Evolutionary conservation across 2,888 invertebrate genomes (phyloP).

Genomic region (Aphodius sticticus): DNA sequence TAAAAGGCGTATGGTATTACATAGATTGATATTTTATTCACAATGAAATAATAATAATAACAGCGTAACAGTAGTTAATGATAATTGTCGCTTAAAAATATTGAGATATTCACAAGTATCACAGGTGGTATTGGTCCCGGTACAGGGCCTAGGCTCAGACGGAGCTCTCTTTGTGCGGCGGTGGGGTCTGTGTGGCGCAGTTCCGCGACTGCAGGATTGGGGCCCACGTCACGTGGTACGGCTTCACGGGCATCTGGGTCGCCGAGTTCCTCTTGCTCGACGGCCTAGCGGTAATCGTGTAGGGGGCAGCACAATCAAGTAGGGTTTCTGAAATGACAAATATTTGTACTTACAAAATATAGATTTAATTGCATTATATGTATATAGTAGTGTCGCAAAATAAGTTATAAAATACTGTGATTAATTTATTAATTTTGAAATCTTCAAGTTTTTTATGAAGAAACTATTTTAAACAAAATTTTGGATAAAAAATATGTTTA

Average conservation of each 20-base stretch:
- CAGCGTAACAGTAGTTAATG: slow-evolving; percentile 56
- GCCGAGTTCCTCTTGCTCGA: slow-evolving; percentile 59
- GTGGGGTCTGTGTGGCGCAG: slow-evolving; percentile 59
- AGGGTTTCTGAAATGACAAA: slow-evolving; percentile 33
- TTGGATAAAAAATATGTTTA: too few species aligned
- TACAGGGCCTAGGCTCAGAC: slow-evolving; percentile 51
- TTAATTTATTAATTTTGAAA: too few species aligned
- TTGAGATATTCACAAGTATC: slow-evolving; percentile 61
- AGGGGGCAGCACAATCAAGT: slow-evolving; percentile 49
- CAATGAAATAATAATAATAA: slow-evolving; percentile 60
- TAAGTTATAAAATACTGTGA: too few species aligned
- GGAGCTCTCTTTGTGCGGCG: slow-evolving; percentile 61
- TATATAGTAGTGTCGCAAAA: too few species aligned
- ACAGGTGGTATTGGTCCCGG: slow-evolving; percentile 62
- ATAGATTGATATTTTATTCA: slow-evolving; percentile 59
- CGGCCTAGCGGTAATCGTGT: slow-evolving; percentile 58
- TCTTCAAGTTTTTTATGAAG: too few species aligned
- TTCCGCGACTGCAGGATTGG: slow-evolving; percentile 59
- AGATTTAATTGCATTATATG: too few species aligned
- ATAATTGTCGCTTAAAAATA: slow-evolving; percentile 56
- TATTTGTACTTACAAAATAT: not conserved
- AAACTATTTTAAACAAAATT: too few species aligned
- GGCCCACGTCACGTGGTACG: slow-evolving; percentile 61
- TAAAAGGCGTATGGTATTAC: slow-evolving; percentile 32
- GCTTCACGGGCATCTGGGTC: slow-evolving; percentile 60